Evolutionary conservation across 2,888 invertebrate genomes (phyloP), one percentile per base, ranked within the genome.

Genomic region (Dolichopus griseipennis): DNA sequence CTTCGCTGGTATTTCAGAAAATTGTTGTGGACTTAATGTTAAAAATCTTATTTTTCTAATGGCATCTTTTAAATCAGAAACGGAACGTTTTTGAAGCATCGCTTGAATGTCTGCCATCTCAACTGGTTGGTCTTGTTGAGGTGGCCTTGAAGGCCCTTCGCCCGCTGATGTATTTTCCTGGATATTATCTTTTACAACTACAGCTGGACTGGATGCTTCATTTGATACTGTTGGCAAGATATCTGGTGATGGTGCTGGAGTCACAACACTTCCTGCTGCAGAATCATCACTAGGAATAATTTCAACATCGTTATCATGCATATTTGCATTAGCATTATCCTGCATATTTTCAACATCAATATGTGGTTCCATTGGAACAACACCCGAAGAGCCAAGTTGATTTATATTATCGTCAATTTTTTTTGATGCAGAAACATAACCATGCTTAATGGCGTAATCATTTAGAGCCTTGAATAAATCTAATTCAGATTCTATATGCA

Each of bases 1-100:
- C 66, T 88, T 85, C 0, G 90, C 92, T 0, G 92, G 91, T 0
- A 91, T 91, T 75, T 90, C 90, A 0, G 93, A 92, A 78, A 93
- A 93, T 81, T 92, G 90, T 77, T 91, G 88, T 0, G 92, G 90
- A 0, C 88, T 87, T 72, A 93, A 82, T 0, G 91, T 91, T 15
- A 93, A 83, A 80, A 93, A 93, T 33, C 92, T 85, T 70, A 93
- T 88, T 80, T 92, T 90, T 76, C 87, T 87, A 1, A 92, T 83
- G 0, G 89, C 89, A 73, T 87, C 86, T 2, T 90, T 83, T 68
- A 52, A 52, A 52, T 52, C 52, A n/a, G 52, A 12, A 15, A 52
- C 52, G n/a, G 2, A 12, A 52, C 52, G 52, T 52, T 52, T 61
- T 63, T 67, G 15, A 52, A 43, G 61, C 15, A 33, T 68, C 67